Conservation (phyloP, 2,113 vertebrate species). For the Anarhynchus alexandrinus region DNA sequence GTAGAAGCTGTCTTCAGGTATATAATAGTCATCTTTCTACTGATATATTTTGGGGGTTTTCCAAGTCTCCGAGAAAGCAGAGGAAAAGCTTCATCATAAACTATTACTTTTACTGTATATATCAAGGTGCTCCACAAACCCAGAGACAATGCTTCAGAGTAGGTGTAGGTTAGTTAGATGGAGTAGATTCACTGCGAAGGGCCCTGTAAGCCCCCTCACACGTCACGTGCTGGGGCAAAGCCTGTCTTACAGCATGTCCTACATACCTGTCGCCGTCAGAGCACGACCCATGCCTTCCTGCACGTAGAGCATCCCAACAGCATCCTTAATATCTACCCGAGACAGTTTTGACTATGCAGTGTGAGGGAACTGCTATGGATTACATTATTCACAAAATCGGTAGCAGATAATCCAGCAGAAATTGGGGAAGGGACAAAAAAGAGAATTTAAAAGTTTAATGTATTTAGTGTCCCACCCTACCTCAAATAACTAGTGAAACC, state of each 20-base stretch:
- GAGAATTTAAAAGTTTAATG: neutral
- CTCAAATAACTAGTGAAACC: neutral
- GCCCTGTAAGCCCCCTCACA: neutral
- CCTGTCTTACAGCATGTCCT: neutral
- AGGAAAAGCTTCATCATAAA: neutral
- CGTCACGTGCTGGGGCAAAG: neutral
- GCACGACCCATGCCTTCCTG: neutral
- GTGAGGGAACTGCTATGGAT: neutral
- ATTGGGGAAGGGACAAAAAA: neutral
- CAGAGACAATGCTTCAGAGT: neutral
- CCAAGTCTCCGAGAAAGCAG: neutral
- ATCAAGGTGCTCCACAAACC: neutral
- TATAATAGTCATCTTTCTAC: neutral
- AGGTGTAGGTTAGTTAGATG: neutral
- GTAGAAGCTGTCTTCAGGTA: neutral
- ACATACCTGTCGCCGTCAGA: neutral
- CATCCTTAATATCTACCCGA: neutral
- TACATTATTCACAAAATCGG: neutral
- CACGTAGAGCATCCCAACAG: neutral
- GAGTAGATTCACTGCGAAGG: neutral
- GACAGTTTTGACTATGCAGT: neutral
- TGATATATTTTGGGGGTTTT: neutral
- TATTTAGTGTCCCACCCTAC: neutral
- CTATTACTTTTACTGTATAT: neutral
- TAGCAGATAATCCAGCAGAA: neutral